Evolutionary conservation across 2,797 vertebrate genomes (phyloP), one percentile per base, ranked within the genome.

Genomic region (Poeciliopsis presidionis): DNA sequence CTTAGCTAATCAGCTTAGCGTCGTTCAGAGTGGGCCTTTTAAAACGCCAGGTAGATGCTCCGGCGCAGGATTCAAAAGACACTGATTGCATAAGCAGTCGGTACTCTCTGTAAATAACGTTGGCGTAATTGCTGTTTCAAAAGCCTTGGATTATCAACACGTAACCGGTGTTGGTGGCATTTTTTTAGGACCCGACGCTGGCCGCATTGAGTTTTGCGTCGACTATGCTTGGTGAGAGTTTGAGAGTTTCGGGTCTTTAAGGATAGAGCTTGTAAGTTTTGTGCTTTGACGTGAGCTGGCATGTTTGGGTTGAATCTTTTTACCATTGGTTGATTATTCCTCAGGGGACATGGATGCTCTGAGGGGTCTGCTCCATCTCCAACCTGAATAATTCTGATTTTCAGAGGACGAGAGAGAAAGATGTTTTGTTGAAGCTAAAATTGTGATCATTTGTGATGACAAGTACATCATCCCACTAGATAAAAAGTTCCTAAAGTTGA

Each of bases 1-100:
- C 91, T 93, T 86, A 76, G 92, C 84, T 94, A 94, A 95, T 93
- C 93, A 78, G 92, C 94, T 94, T 94, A 91, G 77, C 1, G 67
- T 72, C 81, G 78, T 81, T 79, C 85, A 77, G 76, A 76, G 47
- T 28, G 77, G 86, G 83, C 86, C 92, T 83, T 25, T 53, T 73
- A 78, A 77, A 85, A 81, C 84, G 79, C 82, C 67, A 78, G 25
- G 18, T 61, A 79, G 69, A 83, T 8, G 5, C 76, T 79, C 41
- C 57, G 63, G 57, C 45, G 0, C 69, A 51, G 83, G 77, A 76
- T 80, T 78, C 72, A 71, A 79, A 63, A 45, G 67, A 79, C 63
- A 28, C 28, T 22, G 57, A 36, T 90, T 91, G 77, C 77, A 65
- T 87, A 88, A 85, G 69, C 51, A 47, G 25, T 33, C 45, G 18